These are phyloP conservation scores for Alitta virens DNA, from an alignment of 2,888 invertebrate species.

Conservation along the genomic window DNA sequence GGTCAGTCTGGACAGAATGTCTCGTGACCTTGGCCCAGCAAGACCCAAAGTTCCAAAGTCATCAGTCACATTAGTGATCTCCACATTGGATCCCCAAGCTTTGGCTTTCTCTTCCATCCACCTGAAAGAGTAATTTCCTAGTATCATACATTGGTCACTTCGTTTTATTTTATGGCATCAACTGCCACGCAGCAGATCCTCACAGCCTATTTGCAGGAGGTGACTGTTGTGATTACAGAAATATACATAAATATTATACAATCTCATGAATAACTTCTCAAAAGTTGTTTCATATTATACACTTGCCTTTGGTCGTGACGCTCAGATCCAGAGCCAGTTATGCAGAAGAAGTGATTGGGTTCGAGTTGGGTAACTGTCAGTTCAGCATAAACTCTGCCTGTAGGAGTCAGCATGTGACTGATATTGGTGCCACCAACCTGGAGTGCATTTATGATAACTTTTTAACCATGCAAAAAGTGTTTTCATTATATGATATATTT, in stretches of 20 bases:
- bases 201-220: no score
- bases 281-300: no score
- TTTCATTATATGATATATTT: no score
- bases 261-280: no score
- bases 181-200: no score
- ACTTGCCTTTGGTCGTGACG: constrained; percentile 57
- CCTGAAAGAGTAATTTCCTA: constrained; percentile 34
- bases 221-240: no score
- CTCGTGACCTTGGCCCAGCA: constrained; percentile 51
- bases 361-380: constrained; percentile 54
- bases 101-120: constrained; percentile 48
- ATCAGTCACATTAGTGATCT: constrained; percentile 50
- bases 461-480: no score
- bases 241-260: no score
- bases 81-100: constrained; percentile 35
- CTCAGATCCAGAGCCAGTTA: constrained; percentile 58
- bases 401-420: constrained; percentile 55
- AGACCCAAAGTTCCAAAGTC: constrained; percentile 47
- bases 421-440: constrained; percentile 54
- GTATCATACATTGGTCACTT: no score
- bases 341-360: constrained; percentile 49
- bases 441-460: no score
- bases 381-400: constrained; percentile 56
- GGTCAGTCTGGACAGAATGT: constrained; percentile 49
- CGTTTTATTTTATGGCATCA: no score